Base-by-base conservation (phyloP, 2,888 invertebrate species). In the Melanostoma scalare region DNA sequence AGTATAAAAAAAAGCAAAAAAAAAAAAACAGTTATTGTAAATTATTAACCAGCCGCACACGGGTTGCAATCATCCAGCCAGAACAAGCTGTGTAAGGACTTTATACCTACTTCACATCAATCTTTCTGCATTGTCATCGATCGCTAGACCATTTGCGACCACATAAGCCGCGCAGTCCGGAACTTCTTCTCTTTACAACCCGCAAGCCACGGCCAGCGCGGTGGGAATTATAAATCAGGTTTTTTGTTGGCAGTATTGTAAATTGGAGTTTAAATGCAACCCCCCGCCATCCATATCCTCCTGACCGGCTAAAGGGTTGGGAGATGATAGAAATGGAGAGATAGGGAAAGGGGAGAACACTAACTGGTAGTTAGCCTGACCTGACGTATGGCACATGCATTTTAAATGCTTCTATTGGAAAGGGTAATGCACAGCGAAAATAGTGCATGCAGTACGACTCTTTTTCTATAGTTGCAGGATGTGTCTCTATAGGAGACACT, bases 61-160 rank as follows among this genome's bases (percentile, higher is more conserved):
- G 38, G 40, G 52, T 67, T 48, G 50, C 55, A 61, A 77, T 77
- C 61, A 56, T 42, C 50, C 63, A 63, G 38, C 36, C 42, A 74
- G 52, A 58, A 67, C 42, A 52, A 52, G 9, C 31, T 9, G 1
- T 8, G 6, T 9, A 10, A n/a, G n/a, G n/a, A n/a, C 10, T 10
- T 46, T 61, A 9, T 38, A 40, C 10, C 9, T 38, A 56, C 36
- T 6, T 10, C 61, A 4, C 56, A 77, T 81, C 72, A 77, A 72
- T 81, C 77, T 61, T 67, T 55, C 48, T 63, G 63, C 53, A 73
- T 63, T 82, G 78, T 73, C 82, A 78, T 82, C 82, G 82, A 82
- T 82, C 67, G 68, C 63, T 63, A 50, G 38, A 50, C 56, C 56
- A 50, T 42, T 33, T 35, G 58, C 31, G 1, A 75, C 65, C 76